Conservation (phyloP, 1,140 invertebrate species). For the Marisa cornuarietis region DNA sequence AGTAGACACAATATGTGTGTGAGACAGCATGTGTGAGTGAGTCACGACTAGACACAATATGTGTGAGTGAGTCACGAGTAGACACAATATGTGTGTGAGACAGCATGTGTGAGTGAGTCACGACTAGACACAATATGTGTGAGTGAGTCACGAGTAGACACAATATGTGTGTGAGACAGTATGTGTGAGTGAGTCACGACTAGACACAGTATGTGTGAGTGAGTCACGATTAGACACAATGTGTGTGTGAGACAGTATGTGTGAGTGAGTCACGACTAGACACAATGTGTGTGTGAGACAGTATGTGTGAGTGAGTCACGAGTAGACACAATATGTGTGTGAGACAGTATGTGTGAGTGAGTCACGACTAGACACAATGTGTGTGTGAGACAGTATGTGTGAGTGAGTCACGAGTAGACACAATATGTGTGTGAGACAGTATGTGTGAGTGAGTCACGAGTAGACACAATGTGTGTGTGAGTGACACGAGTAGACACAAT, state of each 20-base stretch:
- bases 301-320: constrained; percentile 2
- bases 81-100: no score
- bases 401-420: no score
- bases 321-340: no score
- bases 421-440: neutral
- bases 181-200: neutral
- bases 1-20: no score
- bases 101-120: neutral
- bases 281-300: constrained; percentile 2
- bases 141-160: no score
- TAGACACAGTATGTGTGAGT: neutral
- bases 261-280: no score
- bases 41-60: neutral
- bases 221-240: no score
- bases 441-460: constrained; percentile 4
- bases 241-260: neutral
- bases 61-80: no score
- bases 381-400: neutral
- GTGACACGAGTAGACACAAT: no score
- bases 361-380: no score
- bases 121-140: neutral
- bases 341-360: neutral
- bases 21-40: neutral
- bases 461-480: constrained; percentile 10
- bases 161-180: neutral